Conservation (phyloP, 1,140 invertebrate genomes). For the Arion vulgaris region DNA sequence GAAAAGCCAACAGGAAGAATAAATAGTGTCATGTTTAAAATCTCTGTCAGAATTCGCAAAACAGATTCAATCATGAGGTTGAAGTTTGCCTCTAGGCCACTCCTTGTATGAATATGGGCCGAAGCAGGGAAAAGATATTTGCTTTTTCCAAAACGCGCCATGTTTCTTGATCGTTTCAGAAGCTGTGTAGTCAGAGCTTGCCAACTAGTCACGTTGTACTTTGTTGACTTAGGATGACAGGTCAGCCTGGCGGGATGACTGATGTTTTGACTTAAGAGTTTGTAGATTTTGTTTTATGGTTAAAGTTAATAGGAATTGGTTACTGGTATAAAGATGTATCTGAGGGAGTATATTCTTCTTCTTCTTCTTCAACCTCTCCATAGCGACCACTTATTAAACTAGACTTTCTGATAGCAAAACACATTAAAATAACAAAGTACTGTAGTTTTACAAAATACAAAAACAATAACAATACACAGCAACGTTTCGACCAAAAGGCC, state of each 20-base stretch:
- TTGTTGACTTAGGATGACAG: constrained; percentile 28
- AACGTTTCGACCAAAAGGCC: too few species aligned
- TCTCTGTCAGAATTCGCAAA: constrained; percentile 22
- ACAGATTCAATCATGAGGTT: constrained; percentile 31
- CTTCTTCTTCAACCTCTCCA: too few species aligned
- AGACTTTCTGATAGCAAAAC: too few species aligned
- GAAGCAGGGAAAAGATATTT: constrained; percentile 3
- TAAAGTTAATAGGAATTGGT: too few species aligned
- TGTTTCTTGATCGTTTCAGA: constrained; percentile 28
- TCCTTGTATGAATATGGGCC: neutral
- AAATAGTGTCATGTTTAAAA: constrained; percentile 31
- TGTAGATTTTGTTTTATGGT: neutral
- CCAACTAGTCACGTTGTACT: constrained; percentile 22
- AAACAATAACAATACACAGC: too few species aligned
- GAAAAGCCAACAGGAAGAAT: constrained; percentile 23
- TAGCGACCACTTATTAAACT: too few species aligned
- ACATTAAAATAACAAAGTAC: too few species aligned
- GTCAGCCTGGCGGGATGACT: neutral
- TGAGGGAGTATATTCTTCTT: too few species aligned
- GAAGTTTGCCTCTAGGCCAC: constrained; percentile 4
- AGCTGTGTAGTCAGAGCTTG: constrained; percentile 24
- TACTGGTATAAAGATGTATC: too few species aligned
- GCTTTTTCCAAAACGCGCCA: constrained; percentile 33
- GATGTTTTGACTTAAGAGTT: neutral
- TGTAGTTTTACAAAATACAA: too few species aligned